These are phyloP conservation scores for Thripadectes ignobilis DNA, from an alignment of 2,797 vertebrate genomes.

Conservation along the genomic window DNA sequence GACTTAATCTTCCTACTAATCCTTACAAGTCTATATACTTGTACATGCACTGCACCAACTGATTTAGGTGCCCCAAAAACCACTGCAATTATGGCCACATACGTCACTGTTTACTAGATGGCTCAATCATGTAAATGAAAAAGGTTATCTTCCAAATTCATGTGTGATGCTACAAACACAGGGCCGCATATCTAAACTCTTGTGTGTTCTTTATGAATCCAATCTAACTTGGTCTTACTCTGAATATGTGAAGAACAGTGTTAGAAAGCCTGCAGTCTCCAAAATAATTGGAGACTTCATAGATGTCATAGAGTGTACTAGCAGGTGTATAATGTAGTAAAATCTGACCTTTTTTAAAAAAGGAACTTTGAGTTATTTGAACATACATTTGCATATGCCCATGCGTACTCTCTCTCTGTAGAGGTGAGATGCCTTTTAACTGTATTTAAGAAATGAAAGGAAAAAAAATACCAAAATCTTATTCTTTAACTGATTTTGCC, in stretches of 20 bases:
- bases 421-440: not conserved
- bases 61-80: not conserved
- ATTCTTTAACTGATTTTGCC: not conserved
- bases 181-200: not conserved
- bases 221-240: not conserved
- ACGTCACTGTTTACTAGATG: not conserved
- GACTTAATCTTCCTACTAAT: not conserved
- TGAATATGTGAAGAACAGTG: not conserved
- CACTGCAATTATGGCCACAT: not conserved
- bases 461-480: not conserved
- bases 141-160: not conserved
- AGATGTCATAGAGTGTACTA: not conserved
- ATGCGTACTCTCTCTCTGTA: not conserved
- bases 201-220: not conserved
- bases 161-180: not conserved
- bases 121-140: not conserved
- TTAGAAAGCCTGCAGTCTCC: not conserved
- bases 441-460: not conserved
- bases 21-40: not conserved
- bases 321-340: not conserved
- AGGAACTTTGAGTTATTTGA: not conserved
- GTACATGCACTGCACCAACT: not conserved
- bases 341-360: not conserved
- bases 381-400: rapidly evolving
- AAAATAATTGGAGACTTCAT: not conserved